Percentiles rank a stretch among this genome's conserved stretches.
phyloP scores from a whole-genome alignment of 2,888 invertebrate species.

The Diadegma fenestrale region DNA sequence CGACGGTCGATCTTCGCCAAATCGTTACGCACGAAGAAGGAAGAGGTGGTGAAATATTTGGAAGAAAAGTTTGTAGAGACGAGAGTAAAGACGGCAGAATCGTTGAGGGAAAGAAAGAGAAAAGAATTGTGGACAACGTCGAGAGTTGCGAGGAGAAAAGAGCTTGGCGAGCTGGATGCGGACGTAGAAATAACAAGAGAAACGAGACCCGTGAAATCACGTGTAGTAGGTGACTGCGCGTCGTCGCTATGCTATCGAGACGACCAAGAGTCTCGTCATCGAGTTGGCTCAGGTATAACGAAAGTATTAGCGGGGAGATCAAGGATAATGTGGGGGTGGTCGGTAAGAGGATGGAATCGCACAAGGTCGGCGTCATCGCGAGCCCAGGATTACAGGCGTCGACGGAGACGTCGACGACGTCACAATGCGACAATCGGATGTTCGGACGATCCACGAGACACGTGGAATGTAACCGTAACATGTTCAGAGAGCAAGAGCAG shows the following conservation, averaged over 20 bases:
- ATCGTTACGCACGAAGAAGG: background rate
- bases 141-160: constrained; percentile 10
- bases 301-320: constrained; percentile 39
- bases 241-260: constrained; percentile 63
- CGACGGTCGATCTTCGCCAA: background rate
- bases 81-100: background rate
- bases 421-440: constrained; percentile 25
- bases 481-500: background rate
- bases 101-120: background rate
- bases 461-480: constrained; percentile 60
- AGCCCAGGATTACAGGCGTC: constrained; percentile 46
- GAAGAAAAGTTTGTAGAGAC: background rate
- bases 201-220: constrained; percentile 15
- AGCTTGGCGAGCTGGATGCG: constrained; percentile 54
- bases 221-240: constrained; percentile 62
- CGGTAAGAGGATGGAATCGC: constrained; percentile 29
- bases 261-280: constrained; percentile 46
- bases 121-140: constrained; percentile 12
- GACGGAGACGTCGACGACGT: constrained; percentile 56
- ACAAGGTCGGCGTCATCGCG: background rate
- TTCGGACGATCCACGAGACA: constrained; percentile 25
- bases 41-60: background rate
- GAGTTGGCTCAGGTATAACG: constrained; percentile 55
- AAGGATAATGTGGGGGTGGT: constrained; percentile 41
- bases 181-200: constrained; percentile 35